Conservation (phyloP, 2,113 vertebrate genomes). For the Macaca fascicularis region DNA sequence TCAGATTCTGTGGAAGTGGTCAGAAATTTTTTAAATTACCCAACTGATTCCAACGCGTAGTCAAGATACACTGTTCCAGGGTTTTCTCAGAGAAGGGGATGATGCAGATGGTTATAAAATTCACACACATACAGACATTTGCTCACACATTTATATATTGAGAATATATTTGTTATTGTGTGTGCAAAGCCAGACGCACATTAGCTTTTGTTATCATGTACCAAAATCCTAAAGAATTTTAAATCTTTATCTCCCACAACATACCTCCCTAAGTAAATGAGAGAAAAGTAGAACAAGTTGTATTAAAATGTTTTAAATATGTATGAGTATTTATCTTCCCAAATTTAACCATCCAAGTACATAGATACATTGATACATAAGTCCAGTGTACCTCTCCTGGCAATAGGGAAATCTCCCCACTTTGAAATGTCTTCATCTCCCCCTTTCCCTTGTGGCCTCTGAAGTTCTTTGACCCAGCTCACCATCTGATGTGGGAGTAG, state of each 20-base stretch:
- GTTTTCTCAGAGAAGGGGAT: neutral
- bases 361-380: neutral
- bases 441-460: neutral
- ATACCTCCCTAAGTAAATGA: neutral
- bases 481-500: neutral
- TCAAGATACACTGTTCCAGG: neutral
- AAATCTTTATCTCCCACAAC: neutral
- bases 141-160: neutral
- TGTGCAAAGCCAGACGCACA: neutral
- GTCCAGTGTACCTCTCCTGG: neutral
- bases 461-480: neutral
- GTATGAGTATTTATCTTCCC: neutral
- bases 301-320: neutral
- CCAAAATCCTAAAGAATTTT: neutral
- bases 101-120: neutral
- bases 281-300: neutral
- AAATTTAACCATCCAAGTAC: neutral
- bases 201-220: neutral
- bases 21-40: neutral
- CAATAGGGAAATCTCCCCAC: neutral
- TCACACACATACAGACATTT: neutral
- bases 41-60: neutral
- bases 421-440: neutral
- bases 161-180: neutral
- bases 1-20: neutral